Evolutionary conservation across 2,888 invertebrate genomes (phyloP).

Genomic region (Frankliniella intonsa): DNA sequence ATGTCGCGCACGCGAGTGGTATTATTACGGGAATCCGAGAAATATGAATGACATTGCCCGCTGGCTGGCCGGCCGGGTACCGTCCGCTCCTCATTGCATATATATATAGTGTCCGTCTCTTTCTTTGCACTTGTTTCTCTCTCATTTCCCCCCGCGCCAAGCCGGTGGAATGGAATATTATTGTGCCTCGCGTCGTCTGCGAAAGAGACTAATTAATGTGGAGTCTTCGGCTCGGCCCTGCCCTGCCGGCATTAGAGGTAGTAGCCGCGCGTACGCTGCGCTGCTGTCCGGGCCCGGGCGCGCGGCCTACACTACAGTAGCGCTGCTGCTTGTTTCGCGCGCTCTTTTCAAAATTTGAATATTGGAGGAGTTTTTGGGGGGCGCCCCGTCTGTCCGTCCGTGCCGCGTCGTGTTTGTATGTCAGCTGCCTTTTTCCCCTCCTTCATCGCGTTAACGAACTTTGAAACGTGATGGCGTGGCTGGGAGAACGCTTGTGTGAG

Average conservation of each 20-base stretch:
- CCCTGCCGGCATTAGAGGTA: not conserved
- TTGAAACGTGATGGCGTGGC: slow-evolving; percentile 26
- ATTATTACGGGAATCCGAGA: too few relatives aligned
- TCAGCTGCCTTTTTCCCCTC: slow-evolving; percentile 15
- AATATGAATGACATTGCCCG: too few relatives aligned
- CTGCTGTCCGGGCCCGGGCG: not conserved
- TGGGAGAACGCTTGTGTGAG: not conserved
- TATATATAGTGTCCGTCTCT: too few relatives aligned
- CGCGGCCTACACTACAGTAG: not conserved
- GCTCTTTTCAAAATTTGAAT: not conserved
- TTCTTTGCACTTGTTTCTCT: too few relatives aligned
- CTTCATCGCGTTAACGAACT: slow-evolving; percentile 24
- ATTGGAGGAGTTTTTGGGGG: not conserved
- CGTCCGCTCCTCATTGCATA: too few relatives aligned
- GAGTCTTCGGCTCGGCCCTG: too few relatives aligned
- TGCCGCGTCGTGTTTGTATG: not conserved
- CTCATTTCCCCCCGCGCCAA: too few relatives aligned
- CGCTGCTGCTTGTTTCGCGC: not conserved
- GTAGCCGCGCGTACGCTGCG: not conserved
- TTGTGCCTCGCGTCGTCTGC: too few relatives aligned
- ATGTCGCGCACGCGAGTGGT: too few relatives aligned
- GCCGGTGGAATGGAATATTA: too few relatives aligned
- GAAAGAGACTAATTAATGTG: too few relatives aligned
- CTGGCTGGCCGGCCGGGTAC: too few relatives aligned
- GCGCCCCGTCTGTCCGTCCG: not conserved